phyloP scores from a whole-genome alignment of 2,113 vertebrate species.

The Vimba vimba region DNA sequence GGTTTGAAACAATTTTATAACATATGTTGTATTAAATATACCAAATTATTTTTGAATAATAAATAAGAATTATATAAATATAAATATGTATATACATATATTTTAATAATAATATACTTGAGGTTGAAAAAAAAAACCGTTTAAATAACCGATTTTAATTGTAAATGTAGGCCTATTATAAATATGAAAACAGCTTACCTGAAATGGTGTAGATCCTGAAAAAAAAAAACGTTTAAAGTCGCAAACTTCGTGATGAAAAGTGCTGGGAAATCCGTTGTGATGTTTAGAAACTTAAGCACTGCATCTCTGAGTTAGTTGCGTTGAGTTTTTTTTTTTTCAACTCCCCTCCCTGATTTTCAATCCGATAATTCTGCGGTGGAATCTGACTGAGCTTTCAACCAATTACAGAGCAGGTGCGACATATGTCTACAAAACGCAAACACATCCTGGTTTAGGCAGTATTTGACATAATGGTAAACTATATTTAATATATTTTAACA shows the following conservation, averaged over 20 bases:
- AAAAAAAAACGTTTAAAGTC: neutral
- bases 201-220: neutral
- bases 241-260: neutral
- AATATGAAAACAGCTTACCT: neutral
- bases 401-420: conserved; percentile 69
- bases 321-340: conserved; percentile 54
- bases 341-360: conserved; percentile 84
- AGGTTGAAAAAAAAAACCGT: neutral
- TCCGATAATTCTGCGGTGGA: conserved; percentile 83
- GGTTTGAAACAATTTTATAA: neutral
- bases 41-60: neutral
- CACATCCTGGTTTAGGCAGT: conserved; percentile 2
- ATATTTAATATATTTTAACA: neutral
- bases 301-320: conserved; percentile 54
- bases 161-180: neutral
- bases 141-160: neutral
- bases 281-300: conserved; percentile 44
- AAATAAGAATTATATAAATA: neutral
- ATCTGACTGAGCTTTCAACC: conserved; percentile 80
- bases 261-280: conserved; percentile 21
- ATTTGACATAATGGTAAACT: neutral
- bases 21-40: neutral
- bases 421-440: conserved; percentile 70
- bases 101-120: neutral
- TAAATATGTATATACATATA: no score